A percentile compares a stretch with the other conserved stretches of the same genome.
These are phyloP conservation scores for Lonchura striata DNA, from an alignment of 2,113 vertebrate species.

Conservation along the genomic window DNA sequence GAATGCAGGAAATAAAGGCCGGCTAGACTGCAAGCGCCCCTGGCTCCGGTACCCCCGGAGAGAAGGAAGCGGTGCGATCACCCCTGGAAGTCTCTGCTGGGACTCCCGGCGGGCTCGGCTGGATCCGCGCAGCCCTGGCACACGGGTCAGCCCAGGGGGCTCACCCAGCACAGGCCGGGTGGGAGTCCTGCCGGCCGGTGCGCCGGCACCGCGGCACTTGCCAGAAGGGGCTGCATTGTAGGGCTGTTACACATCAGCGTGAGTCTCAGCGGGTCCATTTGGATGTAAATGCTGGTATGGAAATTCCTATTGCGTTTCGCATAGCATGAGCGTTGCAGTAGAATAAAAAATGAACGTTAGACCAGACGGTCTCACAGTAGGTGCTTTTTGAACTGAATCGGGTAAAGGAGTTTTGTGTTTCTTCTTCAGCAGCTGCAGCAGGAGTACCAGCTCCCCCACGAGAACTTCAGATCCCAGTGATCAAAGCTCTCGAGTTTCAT, in stretches of 20 bases:
- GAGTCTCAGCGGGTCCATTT: conserved; percentile 28
- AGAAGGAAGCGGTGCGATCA: not conserved
- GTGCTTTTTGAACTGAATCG: conserved; percentile 41
- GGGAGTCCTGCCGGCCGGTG: not conserved
- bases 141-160: not conserved
- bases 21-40: not conserved
- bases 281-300: conserved; percentile 48
- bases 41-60: not conserved
- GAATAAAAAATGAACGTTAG: conserved; percentile 47
- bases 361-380: conserved; percentile 51
- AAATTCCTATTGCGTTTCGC: conserved; percentile 44
- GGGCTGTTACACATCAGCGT: not conserved
- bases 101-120: not conserved
- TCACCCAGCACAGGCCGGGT: not conserved
- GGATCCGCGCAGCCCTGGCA: not conserved
- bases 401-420: conserved; percentile 43
- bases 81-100: not conserved
- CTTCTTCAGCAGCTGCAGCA: conserved; percentile 15
- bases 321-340: not conserved
- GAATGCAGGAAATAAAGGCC: not conserved
- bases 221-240: not conserved
- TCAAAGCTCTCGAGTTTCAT: conserved; percentile 49
- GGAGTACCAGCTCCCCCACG: conserved; percentile 27
- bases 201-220: not conserved
- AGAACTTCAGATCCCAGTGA: conserved; percentile 30